Evolutionary conservation across 2,113 vertebrate species (phyloP).

Genomic region (Campylomormyrus tamandua): DNA sequence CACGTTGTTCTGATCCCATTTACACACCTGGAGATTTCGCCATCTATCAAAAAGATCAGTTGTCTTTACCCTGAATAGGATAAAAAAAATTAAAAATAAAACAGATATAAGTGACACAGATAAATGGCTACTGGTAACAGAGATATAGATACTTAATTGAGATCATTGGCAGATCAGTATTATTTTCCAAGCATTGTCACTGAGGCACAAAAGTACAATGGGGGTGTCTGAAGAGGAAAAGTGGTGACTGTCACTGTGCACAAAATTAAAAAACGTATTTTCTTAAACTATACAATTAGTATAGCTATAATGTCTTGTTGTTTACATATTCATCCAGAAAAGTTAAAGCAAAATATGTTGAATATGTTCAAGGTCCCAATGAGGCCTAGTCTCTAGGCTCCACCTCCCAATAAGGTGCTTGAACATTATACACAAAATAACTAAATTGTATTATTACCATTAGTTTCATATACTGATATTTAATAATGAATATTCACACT

Average conservation of each 20-base stretch:
- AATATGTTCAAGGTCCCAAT: neutral
- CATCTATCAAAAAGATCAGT: constrained; percentile 92
- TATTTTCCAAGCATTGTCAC: neutral
- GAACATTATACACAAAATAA: neutral
- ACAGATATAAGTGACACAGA: neutral
- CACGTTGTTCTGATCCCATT: constrained; percentile 82
- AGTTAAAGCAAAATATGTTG: neutral
- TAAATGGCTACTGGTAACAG: neutral
- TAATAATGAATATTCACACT: neutral
- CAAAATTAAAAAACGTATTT: neutral
- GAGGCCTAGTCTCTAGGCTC: neutral
- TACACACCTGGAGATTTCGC: constrained; percentile 88
- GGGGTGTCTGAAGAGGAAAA: neutral
- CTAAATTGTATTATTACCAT: neutral
- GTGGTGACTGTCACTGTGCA: neutral
- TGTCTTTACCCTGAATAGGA: constrained; percentile 79
- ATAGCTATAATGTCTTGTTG: neutral
- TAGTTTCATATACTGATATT: neutral
- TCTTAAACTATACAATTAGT: neutral
- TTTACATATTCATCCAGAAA: neutral
- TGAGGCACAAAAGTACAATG: neutral
- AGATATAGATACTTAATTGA: neutral
- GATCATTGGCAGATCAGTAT: neutral
- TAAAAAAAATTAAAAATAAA: constrained; percentile 19
- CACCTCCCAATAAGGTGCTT: neutral